phyloP scores from a whole-genome alignment of 2,113 vertebrate genomes.

The Talpa occidentalis region DNA sequence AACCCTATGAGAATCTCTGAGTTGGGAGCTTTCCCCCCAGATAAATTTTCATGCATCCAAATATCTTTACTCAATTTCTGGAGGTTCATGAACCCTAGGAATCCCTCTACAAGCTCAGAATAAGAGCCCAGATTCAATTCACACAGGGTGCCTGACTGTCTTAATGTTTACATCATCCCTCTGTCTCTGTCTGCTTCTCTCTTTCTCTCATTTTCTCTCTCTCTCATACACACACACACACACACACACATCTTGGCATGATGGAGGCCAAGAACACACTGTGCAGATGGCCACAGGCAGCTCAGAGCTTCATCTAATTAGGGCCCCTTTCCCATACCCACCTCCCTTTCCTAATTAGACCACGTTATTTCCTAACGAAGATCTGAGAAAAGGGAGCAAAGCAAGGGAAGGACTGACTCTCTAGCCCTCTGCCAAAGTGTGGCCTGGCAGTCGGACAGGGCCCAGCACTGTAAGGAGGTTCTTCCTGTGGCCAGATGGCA shows the following conservation, averaged over 20 bases:
- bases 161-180: not conserved
- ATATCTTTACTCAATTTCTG: not conserved
- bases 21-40: not conserved
- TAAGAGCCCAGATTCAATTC: not conserved
- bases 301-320: conserved; percentile 3
- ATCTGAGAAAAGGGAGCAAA: conserved; percentile 52
- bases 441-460: conserved; percentile 8
- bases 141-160: not conserved
- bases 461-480: not conserved
- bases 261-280: conserved; percentile 26
- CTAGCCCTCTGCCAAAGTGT: not conserved
- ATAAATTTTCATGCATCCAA: not conserved
- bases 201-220: not conserved
- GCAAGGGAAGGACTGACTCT: not conserved
- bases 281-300: conserved; percentile 26
- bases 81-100: not conserved
- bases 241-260: not conserved
- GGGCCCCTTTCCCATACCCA: not conserved
- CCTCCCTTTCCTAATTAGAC: not conserved
- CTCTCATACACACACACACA: not conserved
- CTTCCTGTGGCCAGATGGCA: conserved; percentile 73
- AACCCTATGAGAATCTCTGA: not conserved
- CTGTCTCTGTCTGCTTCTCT: not conserved
- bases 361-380: not conserved
- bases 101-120: not conserved